Evolutionary conservation across 2,797 vertebrate species (phyloP), one percentile per base, ranked within the genome.

Genomic region (Sylvilagus floridanus): DNA sequence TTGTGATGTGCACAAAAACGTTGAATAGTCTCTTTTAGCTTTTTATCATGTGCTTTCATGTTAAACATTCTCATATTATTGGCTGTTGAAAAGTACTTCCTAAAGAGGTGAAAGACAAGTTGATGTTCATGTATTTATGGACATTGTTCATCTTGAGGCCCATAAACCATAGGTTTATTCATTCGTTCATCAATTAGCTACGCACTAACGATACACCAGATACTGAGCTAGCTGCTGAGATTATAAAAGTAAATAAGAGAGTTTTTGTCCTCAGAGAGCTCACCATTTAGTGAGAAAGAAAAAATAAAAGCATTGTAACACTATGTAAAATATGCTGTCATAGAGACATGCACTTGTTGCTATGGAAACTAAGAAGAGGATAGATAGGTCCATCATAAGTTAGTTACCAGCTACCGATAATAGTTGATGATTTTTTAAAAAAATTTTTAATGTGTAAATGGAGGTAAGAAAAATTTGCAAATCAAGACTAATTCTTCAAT

Each of bases 311-410:
- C 81, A 9, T 91, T 96, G 72, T 72, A 92, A 81, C 42, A 92
- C 19, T 92, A 50, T 94, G 32, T 90, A 88, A 88, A 90, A 75
- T 88, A 82, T 93, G n/a, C 50, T 94, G 0, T 91, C 94, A 91
- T 95, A 88, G 57, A 81, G 60, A 77, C 8, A 57, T 66, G 8
- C 47, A 82, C 22, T 93, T 68, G 57, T 94, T 96, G n/a, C 57
- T 72, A 62, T 82, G 84, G 85, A 96, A 95, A 96, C 83, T 73
- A 85, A 88, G 73, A 69, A 96, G 95, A 16, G 54, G 54, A 16
- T 57, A 57, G 19, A 89, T 35, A 42, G 78, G 84, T 52, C 76
- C 50, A 82, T 95, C 65, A 26, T 79, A 84, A 72, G 9, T 93
- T 89, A 57, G 60, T 96, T 94, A 73, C 79, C 73, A 94, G 30